Evolutionary conservation across 2,113 vertebrate species (phyloP), one percentile per base, ranked within the genome.

Genomic region (Seriola dumerili): DNA sequence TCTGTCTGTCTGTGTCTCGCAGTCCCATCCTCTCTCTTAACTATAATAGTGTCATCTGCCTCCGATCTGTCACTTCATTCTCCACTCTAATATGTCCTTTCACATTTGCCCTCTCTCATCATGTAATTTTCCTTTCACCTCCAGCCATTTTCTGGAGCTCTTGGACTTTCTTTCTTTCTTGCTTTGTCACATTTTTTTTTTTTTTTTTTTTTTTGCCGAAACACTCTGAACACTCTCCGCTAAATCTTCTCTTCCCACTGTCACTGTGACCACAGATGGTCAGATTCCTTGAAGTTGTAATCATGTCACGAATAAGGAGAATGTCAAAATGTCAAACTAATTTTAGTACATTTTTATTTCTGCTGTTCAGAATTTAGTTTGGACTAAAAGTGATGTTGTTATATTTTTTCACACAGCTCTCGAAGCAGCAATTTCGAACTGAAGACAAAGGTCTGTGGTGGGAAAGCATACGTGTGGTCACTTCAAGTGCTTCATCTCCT

Each of bases 41-140:
- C 72, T 14, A 21, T 50, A 55, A 32, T 29, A 16, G 2, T 66
- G 9, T 46, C 62, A 67, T 63, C 29, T 0, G 42, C 57, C 74
- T 67, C 38, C 23, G 61, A 16, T 76, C 69, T 55, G 21, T 76
- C 73, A 67, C 54, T 77, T 79, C 19, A 21, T 71, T 80, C 9
- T 0, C 54, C 63, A 32, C 50, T 55, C 54, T 25, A 52, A 65
- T 52, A 66, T 38, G 50, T 79, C 50, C 29, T 52, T 29, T 66
- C 58, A 62, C 23, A 23, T 19, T 36, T 8, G 1, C 23, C 21
- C n/a, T 38, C 62, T 78, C 12, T 50, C 14, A 64, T 59, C 13
- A 8, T 36, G 16, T 50, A 1, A 62, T 83, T 79, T 86, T 85
- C 40, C 17, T 71, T 72, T 81, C 54, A 62, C 69, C 50, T 44